phyloP scores from a whole-genome alignment of 2,797 vertebrate genomes.

The Diglossa cyanea region DNA sequence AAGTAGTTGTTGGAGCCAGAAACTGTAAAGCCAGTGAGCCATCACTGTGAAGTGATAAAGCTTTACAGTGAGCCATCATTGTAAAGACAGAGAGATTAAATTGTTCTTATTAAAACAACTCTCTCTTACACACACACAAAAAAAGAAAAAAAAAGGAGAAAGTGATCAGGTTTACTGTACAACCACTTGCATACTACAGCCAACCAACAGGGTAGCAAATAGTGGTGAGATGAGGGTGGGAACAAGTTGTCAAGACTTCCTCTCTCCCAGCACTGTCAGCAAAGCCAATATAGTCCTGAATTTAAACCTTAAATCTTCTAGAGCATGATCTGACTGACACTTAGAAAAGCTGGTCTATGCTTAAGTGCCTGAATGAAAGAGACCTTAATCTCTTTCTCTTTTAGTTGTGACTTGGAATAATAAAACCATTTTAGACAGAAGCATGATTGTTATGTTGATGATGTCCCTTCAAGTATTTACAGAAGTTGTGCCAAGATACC shows the following conservation, averaged over 20 bases:
- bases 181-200: background rate
- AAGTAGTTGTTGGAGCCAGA: background rate
- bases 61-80: background rate
- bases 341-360: background rate
- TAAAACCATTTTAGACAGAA: conserved; percentile 44
- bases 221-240: background rate
- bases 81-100: background rate
- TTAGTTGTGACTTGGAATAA: background rate
- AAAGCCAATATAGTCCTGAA: background rate
- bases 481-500: conserved; percentile 64
- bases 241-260: background rate
- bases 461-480: conserved; percentile 52
- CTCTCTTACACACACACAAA: fast-evolving
- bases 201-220: background rate
- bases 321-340: background rate
- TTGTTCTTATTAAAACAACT: background rate
- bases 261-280: background rate
- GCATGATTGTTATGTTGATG: conserved; percentile 52
- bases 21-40: background rate
- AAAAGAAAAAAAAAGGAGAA: no score
- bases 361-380: background rate
- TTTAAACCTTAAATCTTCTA: background rate
- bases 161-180: background rate
- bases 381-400: background rate
- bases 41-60: background rate